phyloP scores from a whole-genome alignment of 2,797 vertebrate genomes.

The Apogon talboti region DNA sequence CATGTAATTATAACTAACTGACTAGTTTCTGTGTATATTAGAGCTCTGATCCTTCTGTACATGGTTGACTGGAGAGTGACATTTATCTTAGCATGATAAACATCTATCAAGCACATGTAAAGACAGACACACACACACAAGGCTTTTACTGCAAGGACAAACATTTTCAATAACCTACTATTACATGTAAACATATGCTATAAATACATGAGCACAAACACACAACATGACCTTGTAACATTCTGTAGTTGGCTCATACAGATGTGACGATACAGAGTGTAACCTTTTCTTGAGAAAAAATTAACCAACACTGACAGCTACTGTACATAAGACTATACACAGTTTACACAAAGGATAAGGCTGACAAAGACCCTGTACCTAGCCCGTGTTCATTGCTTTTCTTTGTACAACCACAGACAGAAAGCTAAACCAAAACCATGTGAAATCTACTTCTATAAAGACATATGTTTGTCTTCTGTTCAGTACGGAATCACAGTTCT shows the following conservation, averaged over 20 bases:
- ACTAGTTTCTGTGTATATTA: constrained; percentile 1
- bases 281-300: constrained; percentile 11
- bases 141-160: neutral
- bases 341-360: neutral
- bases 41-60: constrained; percentile 5
- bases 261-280: constrained; percentile 13
- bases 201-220: constrained; percentile 10
- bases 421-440: neutral
- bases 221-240: constrained; percentile 16
- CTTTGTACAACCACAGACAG: constrained; percentile 2
- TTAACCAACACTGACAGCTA: constrained; percentile 3
- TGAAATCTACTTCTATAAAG: constrained; percentile 5
- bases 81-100: constrained; percentile 24
- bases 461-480: constrained; percentile 14
- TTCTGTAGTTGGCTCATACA: constrained; percentile 31
- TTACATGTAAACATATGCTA: constrained; percentile 8
- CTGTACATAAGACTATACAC: neutral
- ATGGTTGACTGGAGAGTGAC: neutral
- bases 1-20: constrained; percentile 19
- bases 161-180: constrained; percentile 9
- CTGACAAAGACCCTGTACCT: neutral
- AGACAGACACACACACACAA: neutral
- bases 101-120: constrained; percentile 16
- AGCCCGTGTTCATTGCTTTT: constrained; percentile 12
- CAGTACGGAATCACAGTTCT: constrained; percentile 15